Percentiles rank a stretch among this genome's conserved stretches.
Conservation (phyloP, 2,888 invertebrate genomes). For the Drosophila nr. perissopoda region DNA sequence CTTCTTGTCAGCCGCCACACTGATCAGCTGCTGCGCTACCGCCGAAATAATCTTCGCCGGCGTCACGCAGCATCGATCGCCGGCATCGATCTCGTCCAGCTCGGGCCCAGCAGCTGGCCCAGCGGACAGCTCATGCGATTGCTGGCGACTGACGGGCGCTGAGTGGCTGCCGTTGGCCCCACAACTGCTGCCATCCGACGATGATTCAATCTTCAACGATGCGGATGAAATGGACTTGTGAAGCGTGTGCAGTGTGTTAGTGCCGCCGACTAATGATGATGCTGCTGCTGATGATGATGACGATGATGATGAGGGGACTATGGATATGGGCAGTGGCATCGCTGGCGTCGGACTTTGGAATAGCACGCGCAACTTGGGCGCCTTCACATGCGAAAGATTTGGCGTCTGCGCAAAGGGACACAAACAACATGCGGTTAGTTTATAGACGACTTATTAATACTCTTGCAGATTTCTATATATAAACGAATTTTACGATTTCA, state of each 20-base stretch:
- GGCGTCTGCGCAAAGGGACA: conserved; percentile 78
- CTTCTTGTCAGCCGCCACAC: conserved; percentile 66
- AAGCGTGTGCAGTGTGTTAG: conserved; percentile 68
- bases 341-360: conserved; percentile 83
- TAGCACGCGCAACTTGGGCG: conserved; percentile 82
- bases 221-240: conserved; percentile 84
- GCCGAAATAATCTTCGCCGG: conserved; percentile 74
- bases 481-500: background rate
- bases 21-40: conserved; percentile 64
- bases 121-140: conserved; percentile 70
- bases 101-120: conserved; percentile 40
- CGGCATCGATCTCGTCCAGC: conserved; percentile 56
- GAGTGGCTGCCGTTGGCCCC: conserved; percentile 63
- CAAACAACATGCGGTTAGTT: conserved; percentile 68
- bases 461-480: background rate
- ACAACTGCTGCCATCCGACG: conserved; percentile 62
- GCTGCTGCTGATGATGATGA: conserved; percentile 26
- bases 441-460: background rate
- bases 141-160: conserved; percentile 82
- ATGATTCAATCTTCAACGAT: conserved; percentile 75
- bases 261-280: conserved; percentile 32
- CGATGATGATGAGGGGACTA: conserved; percentile 19
- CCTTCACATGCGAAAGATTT: conserved; percentile 77
- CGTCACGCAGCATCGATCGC: conserved; percentile 62
- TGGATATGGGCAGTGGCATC: conserved; percentile 40